phyloP scores from a whole-genome alignment of 2,888 invertebrate genomes.

The Pheosia tremula region DNA sequence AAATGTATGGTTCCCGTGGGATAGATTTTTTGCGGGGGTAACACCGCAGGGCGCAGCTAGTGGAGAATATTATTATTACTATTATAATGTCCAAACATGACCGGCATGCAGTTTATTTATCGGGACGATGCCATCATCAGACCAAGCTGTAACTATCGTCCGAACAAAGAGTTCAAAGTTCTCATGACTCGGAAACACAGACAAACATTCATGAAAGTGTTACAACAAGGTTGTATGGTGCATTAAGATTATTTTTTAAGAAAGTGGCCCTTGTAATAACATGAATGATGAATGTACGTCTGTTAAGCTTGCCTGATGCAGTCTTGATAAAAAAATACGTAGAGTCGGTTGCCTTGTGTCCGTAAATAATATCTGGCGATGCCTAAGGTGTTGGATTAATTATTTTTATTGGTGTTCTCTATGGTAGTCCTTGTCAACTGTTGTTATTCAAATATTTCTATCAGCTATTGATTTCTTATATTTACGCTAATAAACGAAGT shows the following conservation, averaged over 20 bases:
- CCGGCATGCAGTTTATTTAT: not conserved
- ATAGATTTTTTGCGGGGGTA: too few relatives aligned
- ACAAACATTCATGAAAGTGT: conserved; percentile 40
- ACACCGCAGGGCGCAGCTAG: too few relatives aligned
- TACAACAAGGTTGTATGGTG: conserved; percentile 21
- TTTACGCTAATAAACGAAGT: too few relatives aligned
- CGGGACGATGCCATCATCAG: conserved; percentile 29
- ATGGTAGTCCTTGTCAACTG: too few relatives aligned
- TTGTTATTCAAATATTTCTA: too few relatives aligned
- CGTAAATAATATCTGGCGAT: too few relatives aligned
- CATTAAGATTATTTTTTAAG: conserved; percentile 11
- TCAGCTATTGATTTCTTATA: too few relatives aligned
- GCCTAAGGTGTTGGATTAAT: too few relatives aligned
- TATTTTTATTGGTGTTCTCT: too few relatives aligned
- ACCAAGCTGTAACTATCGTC: conserved; percentile 15
- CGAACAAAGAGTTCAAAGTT: conserved; percentile 31
- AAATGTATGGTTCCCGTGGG: too few relatives aligned
- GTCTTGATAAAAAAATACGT: not conserved
- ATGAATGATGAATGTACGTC: not conserved
- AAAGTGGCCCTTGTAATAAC: conserved; percentile 32
- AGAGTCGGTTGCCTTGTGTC: too few relatives aligned
- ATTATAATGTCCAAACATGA: not conserved
- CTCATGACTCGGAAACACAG: conserved; percentile 35
- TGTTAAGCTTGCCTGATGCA: not conserved
- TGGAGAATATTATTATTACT: too few relatives aligned